Conservation (phyloP, 2,888 invertebrate genomes). For the Eilema sororculum region DNA sequence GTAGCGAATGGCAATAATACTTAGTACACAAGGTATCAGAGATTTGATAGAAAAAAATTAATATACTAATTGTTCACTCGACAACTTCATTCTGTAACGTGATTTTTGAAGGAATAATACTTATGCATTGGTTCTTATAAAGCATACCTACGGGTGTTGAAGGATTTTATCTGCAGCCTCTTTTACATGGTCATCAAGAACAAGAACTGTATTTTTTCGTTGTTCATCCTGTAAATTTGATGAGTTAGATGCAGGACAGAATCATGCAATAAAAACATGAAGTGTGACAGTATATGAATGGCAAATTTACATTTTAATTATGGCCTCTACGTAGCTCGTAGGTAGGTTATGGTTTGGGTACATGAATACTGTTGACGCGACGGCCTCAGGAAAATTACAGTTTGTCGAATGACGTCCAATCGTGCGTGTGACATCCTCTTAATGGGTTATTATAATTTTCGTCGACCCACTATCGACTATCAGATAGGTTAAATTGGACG, state of each 20-base stretch:
- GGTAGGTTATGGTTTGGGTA: constrained; percentile 60
- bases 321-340: constrained; percentile 56
- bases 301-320: constrained; percentile 80
- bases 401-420: constrained; percentile 70
- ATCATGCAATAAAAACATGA: constrained; percentile 45
- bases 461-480: constrained; percentile 56
- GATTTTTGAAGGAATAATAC: too few species aligned
- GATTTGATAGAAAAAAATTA: too few species aligned
- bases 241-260: constrained; percentile 26
- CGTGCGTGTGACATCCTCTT: constrained; percentile 73
- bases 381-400: constrained; percentile 71
- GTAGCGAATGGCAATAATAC: too few species aligned
- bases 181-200: background rate
- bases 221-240: background rate
- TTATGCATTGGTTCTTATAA: background rate
- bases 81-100: too few species aligned
- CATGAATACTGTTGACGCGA: constrained; percentile 43
- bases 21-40: background rate
- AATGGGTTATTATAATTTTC: constrained; percentile 81
- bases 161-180: background rate
- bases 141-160: background rate
- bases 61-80: too few species aligned
- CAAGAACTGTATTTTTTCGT: background rate
- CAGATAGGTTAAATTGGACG: constrained; percentile 67
- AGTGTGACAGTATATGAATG: constrained; percentile 46